phyloP scores from a whole-genome alignment of 2,797 vertebrate genomes.

The Varecia variegata region DNA sequence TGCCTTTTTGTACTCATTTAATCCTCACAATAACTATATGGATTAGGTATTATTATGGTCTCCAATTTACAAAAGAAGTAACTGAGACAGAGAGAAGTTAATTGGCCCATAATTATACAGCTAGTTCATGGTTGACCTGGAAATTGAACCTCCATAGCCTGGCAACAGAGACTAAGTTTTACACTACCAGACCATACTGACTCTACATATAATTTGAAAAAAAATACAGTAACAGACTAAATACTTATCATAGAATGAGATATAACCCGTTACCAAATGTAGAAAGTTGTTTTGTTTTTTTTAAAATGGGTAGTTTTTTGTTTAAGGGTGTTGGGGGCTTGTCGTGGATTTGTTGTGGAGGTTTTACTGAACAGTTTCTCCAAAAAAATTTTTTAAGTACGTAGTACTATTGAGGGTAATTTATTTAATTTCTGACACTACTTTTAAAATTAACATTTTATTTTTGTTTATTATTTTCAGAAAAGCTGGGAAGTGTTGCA shows the following conservation, averaged over 20 bases:
- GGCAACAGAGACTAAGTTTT: not conserved
- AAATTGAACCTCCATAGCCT: not conserved
- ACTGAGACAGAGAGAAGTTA: not conserved
- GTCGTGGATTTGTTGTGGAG: not conserved
- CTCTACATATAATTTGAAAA: not conserved
- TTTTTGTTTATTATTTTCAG: slow-evolving; percentile 76
- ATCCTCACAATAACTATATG: not conserved
- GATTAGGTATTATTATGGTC: not conserved
- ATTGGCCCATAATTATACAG: not conserved
- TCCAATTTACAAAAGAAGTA: not conserved
- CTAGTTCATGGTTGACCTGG: not conserved
- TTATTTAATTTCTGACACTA: slow-evolving; percentile 74
- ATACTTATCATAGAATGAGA: slow-evolving; percentile 14
- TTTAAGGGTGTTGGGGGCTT: not conserved
- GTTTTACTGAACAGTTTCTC: not conserved
- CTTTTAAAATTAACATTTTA: slow-evolving; percentile 75
- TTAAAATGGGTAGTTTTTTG: not conserved
- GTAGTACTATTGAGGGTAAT: slow-evolving; percentile 55
- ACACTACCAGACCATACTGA: not conserved
- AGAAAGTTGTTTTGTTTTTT: not conserved
- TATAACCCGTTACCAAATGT: not conserved
- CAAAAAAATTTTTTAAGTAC: slow-evolving; percentile 8
- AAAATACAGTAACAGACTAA: not conserved
- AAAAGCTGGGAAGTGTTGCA: slow-evolving; percentile 77
- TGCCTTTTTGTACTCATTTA: not conserved